Evolutionary conservation across 2,888 invertebrate species (phyloP).

Genomic region (Toxonevra muliebris): DNA sequence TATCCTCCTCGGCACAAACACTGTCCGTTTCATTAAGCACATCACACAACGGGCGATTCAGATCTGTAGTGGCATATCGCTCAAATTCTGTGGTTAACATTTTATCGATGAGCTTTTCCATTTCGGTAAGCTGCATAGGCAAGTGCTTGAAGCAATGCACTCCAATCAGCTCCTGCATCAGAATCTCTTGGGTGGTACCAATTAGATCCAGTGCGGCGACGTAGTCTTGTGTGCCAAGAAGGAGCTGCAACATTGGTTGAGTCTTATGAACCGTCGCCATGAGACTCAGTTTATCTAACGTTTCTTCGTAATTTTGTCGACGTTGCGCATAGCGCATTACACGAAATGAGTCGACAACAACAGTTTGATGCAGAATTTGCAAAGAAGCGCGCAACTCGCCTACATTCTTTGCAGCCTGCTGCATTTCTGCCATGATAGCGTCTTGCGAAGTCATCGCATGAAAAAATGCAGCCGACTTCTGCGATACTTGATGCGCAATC

Average conservation of each 20-base stretch:
- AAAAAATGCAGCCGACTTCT: conserved; percentile 96
- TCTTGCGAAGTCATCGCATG: conserved; percentile 99
- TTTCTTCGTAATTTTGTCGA: conserved; percentile 72
- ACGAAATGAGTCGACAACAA: conserved; percentile 82
- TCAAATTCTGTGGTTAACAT: conserved; percentile 97
- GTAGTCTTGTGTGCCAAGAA: conserved; percentile 95
- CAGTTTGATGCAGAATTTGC: conserved; percentile 77
- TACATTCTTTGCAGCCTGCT: conserved; percentile 81
- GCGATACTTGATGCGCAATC: conserved; percentile 69
- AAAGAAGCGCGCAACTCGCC: conserved; percentile 79
- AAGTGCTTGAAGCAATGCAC: conserved; percentile 95
- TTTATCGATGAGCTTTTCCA: conserved; percentile 94
- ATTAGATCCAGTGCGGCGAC: conserved; percentile 97
- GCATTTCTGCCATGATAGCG: conserved; percentile 94
- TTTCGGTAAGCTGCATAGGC: conserved; percentile 93
- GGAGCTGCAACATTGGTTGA: conserved; percentile 94
- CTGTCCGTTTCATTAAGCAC: conserved; percentile 65
- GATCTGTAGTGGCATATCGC: conserved; percentile 87
- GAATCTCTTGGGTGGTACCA: conserved; percentile 93
- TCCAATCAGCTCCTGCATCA: conserved; percentile 88
- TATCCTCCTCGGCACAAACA: conserved; percentile 73
- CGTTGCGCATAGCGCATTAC: conserved; percentile 77
- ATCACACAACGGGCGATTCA: conserved; percentile 79
- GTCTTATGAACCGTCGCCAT: conserved; percentile 98
- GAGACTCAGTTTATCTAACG: conserved; percentile 81